Percentiles rank a stretch among this genome's conserved stretches.
Evolutionary conservation across 2,113 vertebrate genomes (phyloP).

Genomic region (Raja brachyura): DNA sequence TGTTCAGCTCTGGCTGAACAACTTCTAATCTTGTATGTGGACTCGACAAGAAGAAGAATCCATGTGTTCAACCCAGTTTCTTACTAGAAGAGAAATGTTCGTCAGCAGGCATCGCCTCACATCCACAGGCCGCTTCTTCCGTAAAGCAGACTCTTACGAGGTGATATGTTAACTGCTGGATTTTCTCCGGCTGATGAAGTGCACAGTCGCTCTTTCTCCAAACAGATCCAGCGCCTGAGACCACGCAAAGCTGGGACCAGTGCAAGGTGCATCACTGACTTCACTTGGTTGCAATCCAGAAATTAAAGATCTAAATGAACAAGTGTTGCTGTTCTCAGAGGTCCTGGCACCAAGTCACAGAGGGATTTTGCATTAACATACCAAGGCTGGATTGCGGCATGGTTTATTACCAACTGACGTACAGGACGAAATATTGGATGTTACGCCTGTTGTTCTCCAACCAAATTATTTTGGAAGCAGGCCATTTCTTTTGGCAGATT

Average conservation of each 20-base stretch:
- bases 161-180: background rate
- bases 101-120: background rate
- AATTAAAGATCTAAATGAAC: background rate
- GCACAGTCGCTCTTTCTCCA: background rate
- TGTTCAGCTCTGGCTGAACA: too few relatives aligned
- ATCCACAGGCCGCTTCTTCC: background rate
- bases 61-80: background rate
- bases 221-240: background rate
- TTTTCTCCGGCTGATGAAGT: background rate
- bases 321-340: background rate
- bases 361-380: background rate
- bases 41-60: background rate
- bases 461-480: background rate
- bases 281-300: background rate
- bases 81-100: background rate
- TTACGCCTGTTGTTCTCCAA: background rate
- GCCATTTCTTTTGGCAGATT: constrained; percentile 7
- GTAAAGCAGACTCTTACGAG: background rate
- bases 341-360: background rate
- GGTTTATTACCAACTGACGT: background rate
- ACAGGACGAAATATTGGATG: background rate
- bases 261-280: background rate
- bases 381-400: background rate
- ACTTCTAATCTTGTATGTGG: too few relatives aligned
- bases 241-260: background rate